phyloP scores from a whole-genome alignment of 2,797 vertebrate genomes.

The Clarias fuscus region DNA sequence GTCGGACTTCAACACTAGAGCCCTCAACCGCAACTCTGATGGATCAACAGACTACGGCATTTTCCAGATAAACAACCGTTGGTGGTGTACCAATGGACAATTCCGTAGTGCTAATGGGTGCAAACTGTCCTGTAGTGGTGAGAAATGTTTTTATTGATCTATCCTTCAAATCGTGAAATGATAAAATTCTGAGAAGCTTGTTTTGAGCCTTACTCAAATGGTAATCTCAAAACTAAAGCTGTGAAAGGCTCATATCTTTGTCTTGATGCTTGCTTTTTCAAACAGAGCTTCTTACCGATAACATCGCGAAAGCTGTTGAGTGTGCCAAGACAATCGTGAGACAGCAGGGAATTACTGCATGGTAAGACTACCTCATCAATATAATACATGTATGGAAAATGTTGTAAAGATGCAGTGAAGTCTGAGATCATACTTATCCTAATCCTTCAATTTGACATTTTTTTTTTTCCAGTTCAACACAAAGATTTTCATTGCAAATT shows the following conservation, averaged over 20 bases:
- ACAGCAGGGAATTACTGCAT: conserved; percentile 65
- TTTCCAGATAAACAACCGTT: conserved; percentile 80
- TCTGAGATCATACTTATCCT: neutral
- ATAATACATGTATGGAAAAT: neutral
- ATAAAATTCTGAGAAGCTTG: neutral
- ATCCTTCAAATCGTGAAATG: neutral
- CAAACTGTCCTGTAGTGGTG: conserved; percentile 67
- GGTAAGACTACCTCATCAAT: conserved; percentile 58
- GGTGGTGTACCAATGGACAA: conserved; percentile 68
- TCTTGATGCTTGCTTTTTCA: neutral
- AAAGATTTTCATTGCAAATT: neutral
- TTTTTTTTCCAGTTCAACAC: neutral
- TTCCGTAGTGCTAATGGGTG: conserved; percentile 57
- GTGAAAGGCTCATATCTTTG: neutral
- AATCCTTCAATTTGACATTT: neutral
- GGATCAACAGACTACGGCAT: conserved; percentile 72
- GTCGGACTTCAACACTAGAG: conserved; percentile 59
- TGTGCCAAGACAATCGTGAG: conserved; percentile 67
- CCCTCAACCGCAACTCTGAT: conserved; percentile 65
- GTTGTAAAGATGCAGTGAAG: neutral
- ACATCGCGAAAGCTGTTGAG: conserved; percentile 50
- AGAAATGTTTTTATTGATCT: conserved; percentile 17
- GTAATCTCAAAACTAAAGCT: neutral
- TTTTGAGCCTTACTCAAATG: neutral
- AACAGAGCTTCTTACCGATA: conserved; percentile 57